A percentile compares a stretch with the other conserved stretches of the same genome.
Conservation (phyloP, 2,113 vertebrate species). For the Xiphophorus maculatus region DNA sequence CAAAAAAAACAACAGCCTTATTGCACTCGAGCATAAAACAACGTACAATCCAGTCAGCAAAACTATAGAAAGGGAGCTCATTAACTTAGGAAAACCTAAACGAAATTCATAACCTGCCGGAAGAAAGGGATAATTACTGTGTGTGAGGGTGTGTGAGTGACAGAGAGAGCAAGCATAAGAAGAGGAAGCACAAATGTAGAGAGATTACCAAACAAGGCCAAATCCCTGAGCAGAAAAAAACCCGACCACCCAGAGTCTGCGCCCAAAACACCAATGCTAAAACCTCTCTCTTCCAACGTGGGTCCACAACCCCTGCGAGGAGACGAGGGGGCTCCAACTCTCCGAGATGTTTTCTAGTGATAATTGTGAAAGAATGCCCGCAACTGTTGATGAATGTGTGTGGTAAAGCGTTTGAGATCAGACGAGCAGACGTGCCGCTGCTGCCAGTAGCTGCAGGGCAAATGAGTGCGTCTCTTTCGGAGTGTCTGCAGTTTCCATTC, state of each 20-base stretch:
- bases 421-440: slow-evolving; percentile 50
- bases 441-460: slow-evolving; percentile 61
- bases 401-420: slow-evolving; percentile 61
- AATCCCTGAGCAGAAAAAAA: slow-evolving; percentile 50
- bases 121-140: slow-evolving; percentile 33
- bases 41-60: slow-evolving; percentile 2
- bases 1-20: too few relatives aligned
- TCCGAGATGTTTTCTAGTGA: slow-evolving; percentile 36
- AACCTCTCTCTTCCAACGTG: slow-evolving; percentile 24
- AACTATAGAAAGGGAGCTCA: slow-evolving; percentile 21
- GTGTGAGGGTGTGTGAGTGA: slow-evolving; percentile 23
- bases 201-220: slow-evolving; percentile 73
- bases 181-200: slow-evolving; percentile 55
- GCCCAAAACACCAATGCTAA: slow-evolving; percentile 43
- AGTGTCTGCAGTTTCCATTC: slow-evolving; percentile 63
- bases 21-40: slow-evolving; percentile 2
- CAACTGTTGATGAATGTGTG: slow-evolving; percentile 59
- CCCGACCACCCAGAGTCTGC: slow-evolving; percentile 66
- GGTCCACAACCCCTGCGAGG: slow-evolving; percentile 33
- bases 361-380: slow-evolving; percentile 45
- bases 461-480: slow-evolving; percentile 49
- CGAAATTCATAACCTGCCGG: slow-evolving; percentile 38
- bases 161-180: slow-evolving; percentile 40
- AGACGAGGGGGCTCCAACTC: slow-evolving; percentile 3
- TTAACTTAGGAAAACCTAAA: slow-evolving; percentile 14